These are phyloP conservation scores for Pterocles gutturalis DNA, from an alignment of 2,113 vertebrate genomes.

Conservation along the genomic window DNA sequence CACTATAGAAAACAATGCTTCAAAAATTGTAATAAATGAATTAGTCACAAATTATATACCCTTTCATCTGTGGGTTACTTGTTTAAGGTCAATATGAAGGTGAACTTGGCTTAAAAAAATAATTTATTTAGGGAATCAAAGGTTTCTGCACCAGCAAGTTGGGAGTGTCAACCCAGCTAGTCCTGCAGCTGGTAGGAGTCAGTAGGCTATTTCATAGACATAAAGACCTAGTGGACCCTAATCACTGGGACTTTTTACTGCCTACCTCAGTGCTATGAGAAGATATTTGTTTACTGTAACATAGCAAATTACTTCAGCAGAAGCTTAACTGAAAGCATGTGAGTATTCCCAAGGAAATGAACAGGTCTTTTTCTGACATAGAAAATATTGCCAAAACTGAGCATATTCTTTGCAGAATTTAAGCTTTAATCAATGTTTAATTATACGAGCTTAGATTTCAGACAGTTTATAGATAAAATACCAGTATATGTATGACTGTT, in stretches of 20 bases:
- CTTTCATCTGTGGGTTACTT: background rate
- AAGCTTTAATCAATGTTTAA: background rate
- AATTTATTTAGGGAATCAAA: background rate
- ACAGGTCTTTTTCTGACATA: background rate
- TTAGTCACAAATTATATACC: background rate
- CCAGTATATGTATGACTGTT: background rate
- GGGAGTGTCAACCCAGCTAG: background rate
- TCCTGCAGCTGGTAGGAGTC: background rate
- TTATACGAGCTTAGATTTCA: background rate
- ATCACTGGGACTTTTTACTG: background rate
- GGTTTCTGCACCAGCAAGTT: background rate
- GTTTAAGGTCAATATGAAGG: background rate
- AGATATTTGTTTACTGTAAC: accelerated
- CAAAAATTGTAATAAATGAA: background rate
- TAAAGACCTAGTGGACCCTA: background rate
- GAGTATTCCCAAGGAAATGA: background rate
- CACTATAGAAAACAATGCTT: background rate
- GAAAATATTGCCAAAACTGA: background rate
- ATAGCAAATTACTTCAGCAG: background rate
- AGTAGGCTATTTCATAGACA: background rate
- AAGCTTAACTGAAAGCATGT: background rate
- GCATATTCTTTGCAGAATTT: background rate
- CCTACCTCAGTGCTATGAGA: background rate
- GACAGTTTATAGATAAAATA: background rate
- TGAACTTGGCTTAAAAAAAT: background rate